Conservation (phyloP, 2,888 invertebrate genomes). For the Drosophila quasianomalipes region DNA sequence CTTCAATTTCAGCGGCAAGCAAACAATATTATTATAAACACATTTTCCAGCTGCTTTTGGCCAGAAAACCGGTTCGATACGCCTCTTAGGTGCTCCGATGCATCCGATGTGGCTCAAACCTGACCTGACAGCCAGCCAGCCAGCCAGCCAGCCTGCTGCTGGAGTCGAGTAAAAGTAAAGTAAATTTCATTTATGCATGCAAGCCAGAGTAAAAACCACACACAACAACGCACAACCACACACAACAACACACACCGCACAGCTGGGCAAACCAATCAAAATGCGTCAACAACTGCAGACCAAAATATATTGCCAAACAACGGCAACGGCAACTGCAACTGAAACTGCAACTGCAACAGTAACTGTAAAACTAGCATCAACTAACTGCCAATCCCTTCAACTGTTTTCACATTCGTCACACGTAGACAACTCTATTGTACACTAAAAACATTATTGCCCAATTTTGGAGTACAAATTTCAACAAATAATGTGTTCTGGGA, state of each 20-base stretch:
- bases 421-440: neutral
- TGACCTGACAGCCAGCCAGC: neutral
- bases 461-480: neutral
- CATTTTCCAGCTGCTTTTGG: conserved; percentile 67
- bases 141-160: conserved; percentile 20
- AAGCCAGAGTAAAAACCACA: conserved; percentile 17
- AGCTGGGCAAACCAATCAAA: conserved; percentile 25
- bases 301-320: conserved; percentile 8
- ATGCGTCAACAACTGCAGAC: conserved; percentile 33
- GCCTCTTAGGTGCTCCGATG: conserved; percentile 26
- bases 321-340: conserved; percentile 3
- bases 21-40: conserved; percentile 65
- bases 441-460: neutral
- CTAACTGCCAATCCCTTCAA: neutral
- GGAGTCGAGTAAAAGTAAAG: conserved; percentile 55
- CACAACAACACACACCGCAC: neutral
- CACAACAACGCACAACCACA: neutral
- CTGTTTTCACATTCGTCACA: neutral
- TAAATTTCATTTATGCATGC: conserved; percentile 68
- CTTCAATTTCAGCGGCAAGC: conserved; percentile 53
- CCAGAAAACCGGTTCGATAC: conserved; percentile 61
- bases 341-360: neutral
- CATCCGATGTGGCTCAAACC: conserved; percentile 7
- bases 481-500: neutral
- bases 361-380: neutral